A percentile compares a stretch with the other conserved stretches of the same genome.
Conservation (phyloP, 2,113 vertebrate species). For the Tursiops truncatus region DNA sequence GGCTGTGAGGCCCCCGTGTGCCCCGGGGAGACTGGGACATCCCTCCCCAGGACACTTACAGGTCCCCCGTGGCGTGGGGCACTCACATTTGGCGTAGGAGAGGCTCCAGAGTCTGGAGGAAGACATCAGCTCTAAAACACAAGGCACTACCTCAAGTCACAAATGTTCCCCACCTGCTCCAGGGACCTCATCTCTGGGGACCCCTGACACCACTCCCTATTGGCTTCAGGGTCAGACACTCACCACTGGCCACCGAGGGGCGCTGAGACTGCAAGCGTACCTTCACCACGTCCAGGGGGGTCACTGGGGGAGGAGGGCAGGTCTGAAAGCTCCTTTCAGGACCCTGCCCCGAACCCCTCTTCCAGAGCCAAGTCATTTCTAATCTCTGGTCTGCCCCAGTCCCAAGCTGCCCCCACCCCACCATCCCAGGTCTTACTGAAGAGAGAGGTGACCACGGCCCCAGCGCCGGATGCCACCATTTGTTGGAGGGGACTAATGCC, state of each 20-base stretch:
- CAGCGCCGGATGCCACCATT: constrained; percentile 95
- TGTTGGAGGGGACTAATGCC: constrained; percentile 94
- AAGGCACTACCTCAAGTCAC: constrained; percentile 66
- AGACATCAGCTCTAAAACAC: constrained; percentile 84
- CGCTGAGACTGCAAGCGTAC: constrained; percentile 95
- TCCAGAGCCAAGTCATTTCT: background rate
- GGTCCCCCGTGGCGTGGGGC: background rate
- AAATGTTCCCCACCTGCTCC: background rate
- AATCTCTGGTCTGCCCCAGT: constrained; percentile 72
- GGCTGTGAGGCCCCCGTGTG: background rate
- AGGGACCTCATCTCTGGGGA: background rate
- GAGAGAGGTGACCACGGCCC: constrained; percentile 94
- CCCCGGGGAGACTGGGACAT: background rate
- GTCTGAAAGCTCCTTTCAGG: background rate
- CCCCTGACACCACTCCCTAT: background rate
- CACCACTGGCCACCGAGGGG: constrained; percentile 89
- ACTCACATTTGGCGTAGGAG: constrained; percentile 93
- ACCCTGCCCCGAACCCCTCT: background rate
- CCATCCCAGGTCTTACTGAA: constrained; percentile 88
- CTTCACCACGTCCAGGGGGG: constrained; percentile 96
- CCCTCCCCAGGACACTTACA: background rate
- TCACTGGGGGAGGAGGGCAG: constrained; percentile 84
- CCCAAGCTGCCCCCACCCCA: background rate
- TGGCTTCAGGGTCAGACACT: background rate
- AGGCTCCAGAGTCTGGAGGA: constrained; percentile 85